Percentiles rank a stretch among this genome's conserved stretches.
These are phyloP conservation scores for Hyposoter dolosus DNA, from an alignment of 2,888 invertebrate genomes.

Conservation along the genomic window DNA sequence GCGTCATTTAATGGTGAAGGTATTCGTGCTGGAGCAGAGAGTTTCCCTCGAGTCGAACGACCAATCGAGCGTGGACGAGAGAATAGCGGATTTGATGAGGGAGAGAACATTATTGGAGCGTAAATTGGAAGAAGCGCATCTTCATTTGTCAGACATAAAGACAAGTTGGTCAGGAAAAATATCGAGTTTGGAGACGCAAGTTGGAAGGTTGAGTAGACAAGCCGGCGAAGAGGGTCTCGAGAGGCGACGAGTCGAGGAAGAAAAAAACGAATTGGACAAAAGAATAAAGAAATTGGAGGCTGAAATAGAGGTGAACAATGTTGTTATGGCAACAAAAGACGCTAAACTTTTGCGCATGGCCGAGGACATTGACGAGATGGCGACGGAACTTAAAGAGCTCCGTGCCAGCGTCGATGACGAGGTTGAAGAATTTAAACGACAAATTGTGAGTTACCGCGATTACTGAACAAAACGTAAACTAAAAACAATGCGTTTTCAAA, in stretches of 20 bases:
- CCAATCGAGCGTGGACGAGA: constrained; percentile 85
- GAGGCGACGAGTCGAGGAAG: constrained; percentile 90
- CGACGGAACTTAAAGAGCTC: constrained; percentile 87
- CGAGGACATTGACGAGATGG: constrained; percentile 91
- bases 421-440: constrained; percentile 83
- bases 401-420: constrained; percentile 84
- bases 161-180: constrained; percentile 97
- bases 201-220: constrained; percentile 92
- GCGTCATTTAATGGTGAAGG: constrained; percentile 89
- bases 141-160: constrained; percentile 95
- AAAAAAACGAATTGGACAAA: constrained; percentile 89
- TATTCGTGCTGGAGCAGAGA: constrained; percentile 85
- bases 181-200: constrained; percentile 95
- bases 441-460: constrained; percentile 85
- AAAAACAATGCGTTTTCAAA: neutral
- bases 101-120: constrained; percentile 90
- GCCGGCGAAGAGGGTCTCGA: constrained; percentile 94
- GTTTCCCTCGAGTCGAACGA: constrained; percentile 84
- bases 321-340: constrained; percentile 89
- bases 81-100: constrained; percentile 86
- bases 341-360: constrained; percentile 90
- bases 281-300: constrained; percentile 88
- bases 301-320: constrained; percentile 89
- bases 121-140: constrained; percentile 93
- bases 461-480: constrained; percentile 60